Evolutionary conservation across 2,113 vertebrate genomes (phyloP).

Genomic region (Leptocoma aspasia): DNA sequence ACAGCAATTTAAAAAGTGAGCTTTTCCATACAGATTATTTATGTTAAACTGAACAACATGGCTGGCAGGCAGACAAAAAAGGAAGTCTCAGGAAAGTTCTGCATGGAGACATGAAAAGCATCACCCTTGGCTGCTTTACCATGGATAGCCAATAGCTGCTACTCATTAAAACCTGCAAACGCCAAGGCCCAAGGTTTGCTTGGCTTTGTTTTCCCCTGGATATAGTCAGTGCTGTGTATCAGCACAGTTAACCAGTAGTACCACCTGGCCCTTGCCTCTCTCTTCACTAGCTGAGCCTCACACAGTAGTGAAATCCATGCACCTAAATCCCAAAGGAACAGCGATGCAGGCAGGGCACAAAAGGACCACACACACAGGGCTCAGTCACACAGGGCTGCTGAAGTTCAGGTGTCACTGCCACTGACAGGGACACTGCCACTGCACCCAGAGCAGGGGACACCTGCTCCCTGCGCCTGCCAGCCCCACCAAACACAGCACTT

Average conservation of each 20-base stretch:
- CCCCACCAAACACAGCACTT: not conserved
- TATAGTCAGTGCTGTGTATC: not conserved
- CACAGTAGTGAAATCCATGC: accelerated
- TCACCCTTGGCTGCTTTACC: not conserved
- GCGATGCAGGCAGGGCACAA: accelerated
- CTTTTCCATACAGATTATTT: not conserved
- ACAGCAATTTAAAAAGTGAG: not conserved
- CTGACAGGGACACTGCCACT: not conserved
- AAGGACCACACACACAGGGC: not conserved
- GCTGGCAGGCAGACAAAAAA: conserved; percentile 1
- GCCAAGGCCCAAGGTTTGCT: not conserved
- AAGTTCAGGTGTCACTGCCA: not conserved
- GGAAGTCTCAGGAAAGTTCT: not conserved
- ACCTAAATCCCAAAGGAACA: not conserved
- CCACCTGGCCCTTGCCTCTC: not conserved
- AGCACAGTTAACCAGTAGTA: not conserved
- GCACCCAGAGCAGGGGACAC: not conserved
- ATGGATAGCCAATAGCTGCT: not conserved
- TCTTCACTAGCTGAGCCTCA: not conserved
- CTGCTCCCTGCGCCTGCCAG: not conserved
- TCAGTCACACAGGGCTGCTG: not conserved
- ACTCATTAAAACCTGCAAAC: not conserved
- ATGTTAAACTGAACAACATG: not conserved
- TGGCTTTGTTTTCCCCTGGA: not conserved
- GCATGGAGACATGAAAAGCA: not conserved